Base-by-base conservation (phyloP, 2,888 invertebrate genomes). In the Drymonia ruficornis region DNA sequence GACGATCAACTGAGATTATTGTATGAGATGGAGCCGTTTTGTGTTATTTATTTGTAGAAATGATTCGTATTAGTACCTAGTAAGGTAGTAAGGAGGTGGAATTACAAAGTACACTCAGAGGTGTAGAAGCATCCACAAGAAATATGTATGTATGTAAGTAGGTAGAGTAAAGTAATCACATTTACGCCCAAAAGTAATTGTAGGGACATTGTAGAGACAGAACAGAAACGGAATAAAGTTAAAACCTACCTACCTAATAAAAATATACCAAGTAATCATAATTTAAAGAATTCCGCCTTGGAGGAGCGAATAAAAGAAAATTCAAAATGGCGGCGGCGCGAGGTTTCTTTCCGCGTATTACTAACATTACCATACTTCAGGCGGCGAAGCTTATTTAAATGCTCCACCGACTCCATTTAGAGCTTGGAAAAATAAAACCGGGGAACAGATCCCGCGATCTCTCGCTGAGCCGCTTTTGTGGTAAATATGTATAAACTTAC, bases 331-430 rank as follows among this genome's bases (percentile, higher is more conserved):
- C 89, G 74, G 76, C 80, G 78, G 76, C 77, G 81, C 83, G 86
- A 85, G 86, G 87, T 89, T 89, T 86, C 90, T 88, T 86, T 82
- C 80, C 84, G 84, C 87, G 90, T 90, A 91, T 91, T 91, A 91
- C 88, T 83, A 83, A 87, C 90, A 92, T 92, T 92, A 92, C 91
- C 92, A 91, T 92, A 91, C 90, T 91, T 89, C 89, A 90, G 89
- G 80, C 88, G 82, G 80, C 84, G 91, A 85, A 86, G 91, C 91
- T 92, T 92, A 92, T 92, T 91, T 91, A 92, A 92, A 92, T 92
- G 92, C 91, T 89, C 91, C 91, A 91, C 91, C 89, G 92, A 90
- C 91, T 92, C 91, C 91, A 92, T 91, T 92, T 91, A 92, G 89
- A 91, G 89, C 90, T 91, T 89, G 91, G 89, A 89, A 91, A 91